phyloP scores from a whole-genome alignment of 2,113 vertebrate species.

The Ailuropoda melanoleuca region DNA sequence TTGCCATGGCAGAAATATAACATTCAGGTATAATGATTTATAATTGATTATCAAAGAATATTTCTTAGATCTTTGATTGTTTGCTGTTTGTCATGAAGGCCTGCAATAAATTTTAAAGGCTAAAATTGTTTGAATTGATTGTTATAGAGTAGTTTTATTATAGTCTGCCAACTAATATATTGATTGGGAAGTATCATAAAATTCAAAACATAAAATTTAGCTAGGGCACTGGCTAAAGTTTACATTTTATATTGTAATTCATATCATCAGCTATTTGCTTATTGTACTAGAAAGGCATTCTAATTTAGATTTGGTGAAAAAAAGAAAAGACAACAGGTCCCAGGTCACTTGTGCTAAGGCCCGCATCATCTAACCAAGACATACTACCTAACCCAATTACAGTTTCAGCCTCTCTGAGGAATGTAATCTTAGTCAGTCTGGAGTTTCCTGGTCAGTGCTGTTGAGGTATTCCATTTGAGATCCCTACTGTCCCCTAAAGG shows the following conservation, averaged over 20 bases:
- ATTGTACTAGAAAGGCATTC: neutral
- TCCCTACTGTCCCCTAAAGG: neutral
- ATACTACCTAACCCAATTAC: neutral
- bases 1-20: neutral
- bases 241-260: neutral
- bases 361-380: neutral
- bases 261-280: neutral
- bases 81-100: neutral
- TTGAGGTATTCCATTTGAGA: neutral
- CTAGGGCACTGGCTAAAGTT: neutral
- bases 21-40: neutral
- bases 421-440: neutral
- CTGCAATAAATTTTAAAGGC: neutral
- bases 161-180: neutral
- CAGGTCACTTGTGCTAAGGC: neutral
- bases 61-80: neutral
- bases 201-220: constrained; percentile 8
- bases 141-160: neutral
- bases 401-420: neutral
- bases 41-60: neutral
- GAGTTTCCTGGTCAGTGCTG: neutral
- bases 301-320: neutral
- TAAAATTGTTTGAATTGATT: constrained; percentile 3
- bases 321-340: neutral
- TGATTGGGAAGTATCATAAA: neutral